A percentile compares a stretch with the other conserved stretches of the same genome.
phyloP scores from a whole-genome alignment of 2,888 invertebrate genomes.

The Leptogaster cylindrica region DNA sequence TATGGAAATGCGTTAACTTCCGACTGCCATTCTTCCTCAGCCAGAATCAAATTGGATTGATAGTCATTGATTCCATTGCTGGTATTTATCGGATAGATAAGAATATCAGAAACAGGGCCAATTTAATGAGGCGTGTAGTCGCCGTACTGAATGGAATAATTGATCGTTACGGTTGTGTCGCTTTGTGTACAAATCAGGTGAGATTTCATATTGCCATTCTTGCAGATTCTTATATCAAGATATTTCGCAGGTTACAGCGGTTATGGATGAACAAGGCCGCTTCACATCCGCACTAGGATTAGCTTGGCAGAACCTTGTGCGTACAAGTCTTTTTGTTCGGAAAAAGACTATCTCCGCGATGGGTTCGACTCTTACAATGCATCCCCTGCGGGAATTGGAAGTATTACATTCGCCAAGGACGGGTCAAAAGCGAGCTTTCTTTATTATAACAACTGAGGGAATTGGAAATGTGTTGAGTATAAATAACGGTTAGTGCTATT shows the following conservation, averaged over 20 bases:
- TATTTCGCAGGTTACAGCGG: constrained; percentile 56
- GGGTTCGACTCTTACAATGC: background rate
- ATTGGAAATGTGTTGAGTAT: background rate
- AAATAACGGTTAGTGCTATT: background rate
- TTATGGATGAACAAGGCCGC: constrained; percentile 52
- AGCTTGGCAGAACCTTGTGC: constrained; percentile 71
- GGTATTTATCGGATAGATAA: constrained; percentile 69
- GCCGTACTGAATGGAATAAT: constrained; percentile 66
- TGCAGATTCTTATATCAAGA: background rate
- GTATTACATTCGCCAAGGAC: constrained; percentile 68
- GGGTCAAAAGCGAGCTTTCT: constrained; percentile 62
- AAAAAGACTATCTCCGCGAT: constrained; percentile 52
- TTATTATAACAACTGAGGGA: constrained; percentile 62
- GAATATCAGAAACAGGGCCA: constrained; percentile 64
- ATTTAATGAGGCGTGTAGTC: constrained; percentile 67
- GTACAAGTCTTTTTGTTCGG: constrained; percentile 65
- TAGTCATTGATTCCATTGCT: constrained; percentile 78
- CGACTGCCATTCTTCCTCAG: constrained; percentile 66
- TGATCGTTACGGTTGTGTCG: constrained; percentile 64
- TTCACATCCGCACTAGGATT: constrained; percentile 69
- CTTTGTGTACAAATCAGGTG: constrained; percentile 79
- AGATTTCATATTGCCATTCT: background rate
- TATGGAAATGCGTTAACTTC: constrained; percentile 65
- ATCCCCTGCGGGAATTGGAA: constrained; percentile 61
- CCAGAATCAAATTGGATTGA: constrained; percentile 65